Evolutionary conservation across 2,888 invertebrate species (phyloP).

Genomic region (Octonoba sinensis): DNA sequence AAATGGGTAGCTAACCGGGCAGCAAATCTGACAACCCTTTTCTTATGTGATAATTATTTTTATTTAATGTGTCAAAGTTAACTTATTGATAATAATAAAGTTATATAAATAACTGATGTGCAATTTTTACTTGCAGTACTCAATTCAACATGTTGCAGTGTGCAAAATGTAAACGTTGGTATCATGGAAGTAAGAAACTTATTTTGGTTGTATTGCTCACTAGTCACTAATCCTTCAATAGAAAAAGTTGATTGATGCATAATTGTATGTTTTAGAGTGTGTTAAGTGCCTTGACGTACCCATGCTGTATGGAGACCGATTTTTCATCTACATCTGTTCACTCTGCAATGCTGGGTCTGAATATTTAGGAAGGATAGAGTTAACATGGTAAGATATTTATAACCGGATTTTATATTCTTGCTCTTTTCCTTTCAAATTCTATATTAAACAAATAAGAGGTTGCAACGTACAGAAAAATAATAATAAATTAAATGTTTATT

Average conservation of each 20-base stretch:
- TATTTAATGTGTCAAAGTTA: too few species aligned
- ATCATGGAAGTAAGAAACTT: slow-evolving; percentile 41
- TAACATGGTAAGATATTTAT: slow-evolving; percentile 69
- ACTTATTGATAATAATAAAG: too few species aligned
- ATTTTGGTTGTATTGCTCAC: not conserved
- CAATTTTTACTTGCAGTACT: slow-evolving; percentile 27
- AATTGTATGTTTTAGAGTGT: slow-evolving; percentile 75
- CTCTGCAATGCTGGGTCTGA: slow-evolving; percentile 86
- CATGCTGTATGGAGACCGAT: slow-evolving; percentile 88
- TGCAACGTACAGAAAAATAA: too few species aligned
- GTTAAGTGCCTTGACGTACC: slow-evolving; percentile 85
- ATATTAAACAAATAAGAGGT: too few species aligned
- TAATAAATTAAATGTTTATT: too few species aligned
- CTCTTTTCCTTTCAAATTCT: too few species aligned
- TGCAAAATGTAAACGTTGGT: slow-evolving; percentile 47
- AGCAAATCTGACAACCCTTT: too few species aligned
- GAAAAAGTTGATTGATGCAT: not conserved
- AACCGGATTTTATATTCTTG: too few species aligned
- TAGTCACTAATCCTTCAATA: not conserved
- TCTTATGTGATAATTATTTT: too few species aligned
- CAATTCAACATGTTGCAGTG: slow-evolving; percentile 39
- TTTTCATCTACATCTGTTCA: slow-evolving; percentile 91
- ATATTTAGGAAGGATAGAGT: slow-evolving; percentile 81
- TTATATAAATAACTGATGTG: not conserved
- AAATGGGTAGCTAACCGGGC: too few species aligned